A percentile compares a stretch with the other conserved stretches of the same genome.
phyloP scores from a whole-genome alignment of 2,113 vertebrate species.

The Cranoglanis bouderius region DNA sequence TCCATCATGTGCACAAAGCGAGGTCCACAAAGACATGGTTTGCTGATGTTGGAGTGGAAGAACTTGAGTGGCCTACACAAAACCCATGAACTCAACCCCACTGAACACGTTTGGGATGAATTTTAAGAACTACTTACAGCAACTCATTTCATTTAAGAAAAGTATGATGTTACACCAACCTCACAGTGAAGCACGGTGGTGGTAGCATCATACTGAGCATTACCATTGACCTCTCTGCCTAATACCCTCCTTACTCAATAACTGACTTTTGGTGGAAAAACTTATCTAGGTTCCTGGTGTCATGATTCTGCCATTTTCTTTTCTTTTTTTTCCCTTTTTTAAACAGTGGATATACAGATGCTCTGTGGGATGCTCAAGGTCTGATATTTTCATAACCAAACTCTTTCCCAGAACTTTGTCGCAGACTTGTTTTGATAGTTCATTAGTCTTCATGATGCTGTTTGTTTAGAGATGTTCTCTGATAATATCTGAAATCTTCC shows the following conservation, averaged over 20 bases:
- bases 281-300: neutral
- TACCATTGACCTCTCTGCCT: neutral
- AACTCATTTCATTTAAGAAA: neutral
- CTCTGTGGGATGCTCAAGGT: neutral
- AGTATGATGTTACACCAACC: neutral
- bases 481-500: neutral
- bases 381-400: neutral
- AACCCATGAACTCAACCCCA: neutral
- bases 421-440: neutral
- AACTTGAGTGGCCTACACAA: neutral
- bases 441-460: neutral
- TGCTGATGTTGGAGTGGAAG: neutral
- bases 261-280: neutral
- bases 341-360: neutral
- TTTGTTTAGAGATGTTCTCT: neutral
- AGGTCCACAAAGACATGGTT: no score
- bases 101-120: neutral
- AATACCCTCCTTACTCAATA: neutral
- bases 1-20: neutral
- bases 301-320: neutral
- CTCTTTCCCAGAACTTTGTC: neutral
- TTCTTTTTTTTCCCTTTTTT: neutral
- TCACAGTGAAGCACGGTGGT: neutral
- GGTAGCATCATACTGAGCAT: neutral
- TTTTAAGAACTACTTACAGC: neutral